Conservation (phyloP, 2,888 invertebrate species). For the Drosophila leonis region DNA sequence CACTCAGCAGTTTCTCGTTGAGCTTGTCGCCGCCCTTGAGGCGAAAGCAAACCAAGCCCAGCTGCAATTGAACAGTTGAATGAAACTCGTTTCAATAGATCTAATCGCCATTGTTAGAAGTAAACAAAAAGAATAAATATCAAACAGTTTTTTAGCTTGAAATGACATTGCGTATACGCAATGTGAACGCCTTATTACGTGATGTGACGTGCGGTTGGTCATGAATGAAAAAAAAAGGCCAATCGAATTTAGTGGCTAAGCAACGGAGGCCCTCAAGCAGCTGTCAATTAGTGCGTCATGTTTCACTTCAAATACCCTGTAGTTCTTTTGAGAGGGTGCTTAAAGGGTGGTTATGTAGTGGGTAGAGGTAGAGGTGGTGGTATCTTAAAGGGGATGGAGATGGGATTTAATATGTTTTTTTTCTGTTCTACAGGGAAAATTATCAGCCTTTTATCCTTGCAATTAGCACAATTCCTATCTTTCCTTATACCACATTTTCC, state of each 20-base stretch:
- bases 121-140: constrained; percentile 19
- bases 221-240: constrained; percentile 19
- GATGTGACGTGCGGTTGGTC: constrained; percentile 10
- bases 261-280: constrained; percentile 34
- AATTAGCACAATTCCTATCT: no score
- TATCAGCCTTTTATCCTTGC: no score
- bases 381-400: not conserved
- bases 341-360: not conserved
- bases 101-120: constrained; percentile 15
- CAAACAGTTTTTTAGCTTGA: constrained; percentile 1
- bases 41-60: constrained; percentile 97
- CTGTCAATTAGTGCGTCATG: constrained; percentile 51
- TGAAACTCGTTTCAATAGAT: not conserved
- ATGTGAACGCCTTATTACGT: constrained; percentile 42
- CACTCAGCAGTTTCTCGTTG: constrained; percentile 96
- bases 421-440: no score
- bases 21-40: constrained; percentile 91
- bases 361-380: not conserved
- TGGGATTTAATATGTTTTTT: no score
- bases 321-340: accelerated
- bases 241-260: constrained; percentile 38
- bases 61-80: constrained; percentile 85
- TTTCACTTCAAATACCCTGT: constrained; percentile 27
- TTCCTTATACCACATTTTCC: not conserved
- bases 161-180: constrained; percentile 54